These are phyloP conservation scores for Melanotaenia parkinsoni DNA, from an alignment of 2,797 vertebrate species.

Conservation along the genomic window DNA sequence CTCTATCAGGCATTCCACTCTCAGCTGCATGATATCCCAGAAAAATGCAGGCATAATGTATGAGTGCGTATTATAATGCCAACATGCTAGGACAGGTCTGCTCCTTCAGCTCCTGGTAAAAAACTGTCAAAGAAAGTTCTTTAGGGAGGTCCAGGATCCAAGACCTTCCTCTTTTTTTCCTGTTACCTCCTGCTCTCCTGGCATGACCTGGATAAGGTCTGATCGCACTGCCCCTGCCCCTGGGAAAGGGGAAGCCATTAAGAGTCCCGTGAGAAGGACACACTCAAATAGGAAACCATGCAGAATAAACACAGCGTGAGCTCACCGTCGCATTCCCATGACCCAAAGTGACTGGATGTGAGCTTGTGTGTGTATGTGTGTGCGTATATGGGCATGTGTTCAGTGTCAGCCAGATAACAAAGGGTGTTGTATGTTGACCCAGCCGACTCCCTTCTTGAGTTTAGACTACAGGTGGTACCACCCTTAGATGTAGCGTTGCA, in stretches of 20 bases:
- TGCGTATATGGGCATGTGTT: constrained; percentile 57
- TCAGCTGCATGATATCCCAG: constrained; percentile 11
- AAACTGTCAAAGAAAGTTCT: constrained; percentile 47
- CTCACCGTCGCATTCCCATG: constrained; percentile 76
- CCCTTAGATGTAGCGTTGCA: constrained; percentile 13
- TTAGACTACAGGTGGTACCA: constrained; percentile 50
- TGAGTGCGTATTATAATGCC: constrained; percentile 11
- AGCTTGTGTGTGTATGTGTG: constrained; percentile 57
- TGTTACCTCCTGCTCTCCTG: constrained; percentile 66
- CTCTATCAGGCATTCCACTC: constrained; percentile 10
- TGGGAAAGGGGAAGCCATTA: constrained; percentile 85
- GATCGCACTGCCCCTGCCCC: constrained; percentile 68
- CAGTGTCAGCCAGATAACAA: constrained; percentile 68
- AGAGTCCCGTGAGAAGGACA: constrained; percentile 81
- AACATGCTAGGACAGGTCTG: constrained; percentile 29
- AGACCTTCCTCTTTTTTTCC: constrained; percentile 59
- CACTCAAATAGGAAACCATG: constrained; percentile 81
- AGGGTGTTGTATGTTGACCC: constrained; percentile 56
- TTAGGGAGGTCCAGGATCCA: constrained; percentile 4
- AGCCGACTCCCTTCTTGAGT: constrained; percentile 52
- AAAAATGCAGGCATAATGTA: constrained; percentile 17
- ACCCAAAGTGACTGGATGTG: constrained; percentile 74
- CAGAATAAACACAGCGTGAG: constrained; percentile 79
- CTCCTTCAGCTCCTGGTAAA: constrained; percentile 50
- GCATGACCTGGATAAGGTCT: constrained; percentile 71